Conservation (phyloP, 2,888 invertebrate genomes). For the Pterobdella sp. region DNA sequence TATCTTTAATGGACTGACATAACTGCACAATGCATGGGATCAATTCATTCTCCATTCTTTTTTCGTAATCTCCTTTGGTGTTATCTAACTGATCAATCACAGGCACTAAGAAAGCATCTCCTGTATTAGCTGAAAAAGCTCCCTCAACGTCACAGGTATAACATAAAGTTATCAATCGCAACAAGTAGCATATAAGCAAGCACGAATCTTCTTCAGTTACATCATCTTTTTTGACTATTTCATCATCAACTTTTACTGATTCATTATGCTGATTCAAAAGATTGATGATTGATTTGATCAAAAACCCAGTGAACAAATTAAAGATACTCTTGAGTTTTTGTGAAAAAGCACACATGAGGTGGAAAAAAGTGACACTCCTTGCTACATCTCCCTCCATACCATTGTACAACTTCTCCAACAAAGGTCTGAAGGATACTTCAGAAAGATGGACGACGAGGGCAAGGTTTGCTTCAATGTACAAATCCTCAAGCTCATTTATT, state of each 20-base stretch:
- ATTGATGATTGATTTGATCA: not conserved
- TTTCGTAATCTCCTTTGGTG: conserved; percentile 57
- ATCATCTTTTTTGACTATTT: not conserved
- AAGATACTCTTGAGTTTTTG: not conserved
- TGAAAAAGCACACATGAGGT: not conserved
- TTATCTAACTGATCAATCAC: conserved; percentile 46
- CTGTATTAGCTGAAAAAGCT: not conserved
- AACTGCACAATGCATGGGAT: conserved; percentile 75
- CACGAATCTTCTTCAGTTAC: not conserved
- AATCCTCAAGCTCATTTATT: conserved; percentile 57
- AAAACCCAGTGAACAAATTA: not conserved
- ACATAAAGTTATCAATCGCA: not conserved
- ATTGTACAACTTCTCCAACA: conserved; percentile 58
- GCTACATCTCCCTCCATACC: not conserved
- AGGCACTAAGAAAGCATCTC: not conserved
- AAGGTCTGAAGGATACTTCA: conserved; percentile 76
- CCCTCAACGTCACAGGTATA: conserved; percentile 13
- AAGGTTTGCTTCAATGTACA: conserved; percentile 69
- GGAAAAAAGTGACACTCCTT: not conserved
- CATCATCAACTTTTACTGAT: not conserved
- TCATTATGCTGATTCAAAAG: not conserved
- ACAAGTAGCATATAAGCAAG: not conserved
- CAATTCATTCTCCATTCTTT: conserved; percentile 59
- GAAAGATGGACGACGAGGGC: conserved; percentile 76
- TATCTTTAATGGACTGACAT: conserved; percentile 68